phyloP scores from a whole-genome alignment of 2,888 invertebrate genomes.

The Chrysolina haemoptera region DNA sequence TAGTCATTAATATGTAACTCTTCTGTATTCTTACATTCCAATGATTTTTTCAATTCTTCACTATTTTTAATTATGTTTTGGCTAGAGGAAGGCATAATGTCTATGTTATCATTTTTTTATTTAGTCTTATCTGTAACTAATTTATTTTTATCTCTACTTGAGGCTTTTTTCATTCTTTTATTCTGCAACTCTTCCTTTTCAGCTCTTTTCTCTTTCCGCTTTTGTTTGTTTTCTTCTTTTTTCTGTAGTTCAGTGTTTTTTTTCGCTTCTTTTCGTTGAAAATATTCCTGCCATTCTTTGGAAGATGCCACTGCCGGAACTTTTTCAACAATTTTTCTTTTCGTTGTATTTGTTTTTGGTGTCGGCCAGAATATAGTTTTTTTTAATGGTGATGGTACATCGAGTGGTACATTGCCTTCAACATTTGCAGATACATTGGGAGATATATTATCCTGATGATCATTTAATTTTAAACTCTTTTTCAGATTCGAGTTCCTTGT shows the following conservation, averaged over 20 bases:
- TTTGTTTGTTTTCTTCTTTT: slow-evolving; percentile 12
- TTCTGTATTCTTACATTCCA: slow-evolving; percentile 19
- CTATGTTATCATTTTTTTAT: slow-evolving; percentile 20
- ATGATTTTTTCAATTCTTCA: slow-evolving; percentile 18
- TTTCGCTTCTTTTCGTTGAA: slow-evolving; percentile 28
- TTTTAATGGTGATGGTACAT: slow-evolving; percentile 40
- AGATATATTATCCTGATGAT: slow-evolving; percentile 29
- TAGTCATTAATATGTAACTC: slow-evolving; percentile 38
- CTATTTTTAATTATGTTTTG: slow-evolving; percentile 28
- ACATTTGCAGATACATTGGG: slow-evolving; percentile 24
- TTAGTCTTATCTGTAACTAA: slow-evolving; percentile 15
- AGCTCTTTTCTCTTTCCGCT: background rate
- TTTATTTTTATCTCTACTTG: slow-evolving; percentile 21
- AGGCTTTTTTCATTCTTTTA: slow-evolving; percentile 19
- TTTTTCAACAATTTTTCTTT: slow-evolving; percentile 26
- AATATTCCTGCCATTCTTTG: slow-evolving; percentile 36
- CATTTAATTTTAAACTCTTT: slow-evolving; percentile 32
- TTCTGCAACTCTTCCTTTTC: background rate
- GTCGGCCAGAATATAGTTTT: slow-evolving; percentile 35
- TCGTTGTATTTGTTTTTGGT: slow-evolving; percentile 31
- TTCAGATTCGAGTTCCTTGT: slow-evolving; percentile 29
- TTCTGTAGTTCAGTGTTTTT: slow-evolving; percentile 12
- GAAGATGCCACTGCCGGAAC: slow-evolving; percentile 34
- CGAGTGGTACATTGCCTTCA: slow-evolving; percentile 27
- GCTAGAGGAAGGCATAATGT: background rate